Evolutionary conservation across 64 coral and sea anemone species (phyloP), one percentile per base, ranked within the genome.

Genomic region (Pocillopora verrucosa): DNA sequence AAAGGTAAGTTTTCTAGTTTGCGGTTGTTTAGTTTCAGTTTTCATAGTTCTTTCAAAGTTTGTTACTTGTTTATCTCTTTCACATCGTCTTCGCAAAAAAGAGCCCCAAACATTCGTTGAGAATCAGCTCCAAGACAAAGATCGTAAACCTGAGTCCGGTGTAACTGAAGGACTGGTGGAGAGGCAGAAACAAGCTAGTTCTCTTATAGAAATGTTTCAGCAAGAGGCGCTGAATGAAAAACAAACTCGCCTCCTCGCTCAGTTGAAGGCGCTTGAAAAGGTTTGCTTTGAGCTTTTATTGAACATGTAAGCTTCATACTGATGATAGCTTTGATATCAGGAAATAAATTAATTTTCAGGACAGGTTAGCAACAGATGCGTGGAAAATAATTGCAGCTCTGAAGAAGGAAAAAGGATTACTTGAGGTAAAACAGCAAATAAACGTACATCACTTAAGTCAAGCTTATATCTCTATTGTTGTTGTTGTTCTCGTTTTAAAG

Each of bases 301-400:
- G 59, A 62, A 65, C 16, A 34, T 6, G 34, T 82, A 16, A 59
- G 34, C 17, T 30, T 62, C 15, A 15, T 17, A 16, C 24, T 62
- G 22, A 24, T 83, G 16, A 36, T 64, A 13, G 16, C 35, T 14
- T 26, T 65, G 56, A 25, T 26, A 17, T 58, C 56, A 58, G 1
- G 70, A 4, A 45, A 45, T 57, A 67, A 13, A 74, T 59, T 58
- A 2, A 1, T 22, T 16, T 74, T 37, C 45, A 94, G 94, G 94
- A 92, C 76, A 87, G 90, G 45, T 76, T 96, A 34, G 94, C 86
- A 22, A 80, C 94, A 20, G 94, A 96, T 75, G 94, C 94, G 3
- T 96, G 94, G 94, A 88, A 88, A 61, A 96, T 96, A n/a, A 91
- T 96, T 76, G 86, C 84, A 34, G 90, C 91, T 22, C 84, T 96